Evolutionary conservation across 1,140 invertebrate species (phyloP).

Genomic region (Andricus grossulariae): DNA sequence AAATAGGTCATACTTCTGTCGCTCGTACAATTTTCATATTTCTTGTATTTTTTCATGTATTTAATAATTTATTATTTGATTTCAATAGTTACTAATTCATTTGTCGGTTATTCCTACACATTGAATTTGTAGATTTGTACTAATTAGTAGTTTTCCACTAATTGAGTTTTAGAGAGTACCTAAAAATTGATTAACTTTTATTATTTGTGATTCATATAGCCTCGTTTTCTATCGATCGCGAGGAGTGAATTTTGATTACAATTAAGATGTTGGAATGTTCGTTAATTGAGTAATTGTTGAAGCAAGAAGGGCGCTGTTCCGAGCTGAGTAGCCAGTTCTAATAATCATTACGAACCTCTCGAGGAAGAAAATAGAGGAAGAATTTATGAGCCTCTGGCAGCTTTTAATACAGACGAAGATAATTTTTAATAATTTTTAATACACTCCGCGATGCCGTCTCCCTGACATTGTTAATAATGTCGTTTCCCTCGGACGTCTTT

Average conservation of each 20-base stretch:
- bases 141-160: not conserved
- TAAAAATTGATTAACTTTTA: not conserved
- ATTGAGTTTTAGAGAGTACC: too few species aligned
- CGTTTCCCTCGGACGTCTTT: not conserved
- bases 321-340: conserved; percentile 22
- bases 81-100: too few species aligned
- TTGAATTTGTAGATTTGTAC: too few species aligned
- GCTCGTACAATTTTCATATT: not conserved
- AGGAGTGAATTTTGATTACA: conserved; percentile 6
- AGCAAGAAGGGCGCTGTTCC: conserved; percentile 1
- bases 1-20: too few species aligned
- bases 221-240: not conserved
- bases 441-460: not conserved
- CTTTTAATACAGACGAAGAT: conserved; percentile 28
- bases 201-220: not conserved
- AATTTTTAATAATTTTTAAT: conserved; percentile 31
- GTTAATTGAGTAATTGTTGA: conserved; percentile 25
- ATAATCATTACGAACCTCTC: conserved; percentile 14
- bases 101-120: too few species aligned
- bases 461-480: conserved; percentile 20
- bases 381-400: conserved; percentile 1
- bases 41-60: too few species aligned
- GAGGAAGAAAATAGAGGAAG: conserved; percentile 12
- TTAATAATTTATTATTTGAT: not conserved
- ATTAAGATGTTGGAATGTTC: conserved; percentile 30